phyloP scores from a whole-genome alignment of 2,888 invertebrate species.

The Lasioglossum calceatum region DNA sequence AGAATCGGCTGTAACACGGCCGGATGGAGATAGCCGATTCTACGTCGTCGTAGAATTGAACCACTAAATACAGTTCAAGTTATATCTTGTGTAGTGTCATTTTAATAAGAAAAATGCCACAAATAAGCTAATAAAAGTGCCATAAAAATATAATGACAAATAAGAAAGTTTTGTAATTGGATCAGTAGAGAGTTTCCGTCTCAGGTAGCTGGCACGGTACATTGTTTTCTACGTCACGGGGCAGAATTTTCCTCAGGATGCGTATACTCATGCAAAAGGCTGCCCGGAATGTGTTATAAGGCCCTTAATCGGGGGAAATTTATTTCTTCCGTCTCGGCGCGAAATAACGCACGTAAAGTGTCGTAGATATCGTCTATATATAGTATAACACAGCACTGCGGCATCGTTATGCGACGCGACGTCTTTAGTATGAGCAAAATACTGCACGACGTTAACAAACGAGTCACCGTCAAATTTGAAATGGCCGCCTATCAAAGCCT shows the following conservation, averaged over 20 bases:
- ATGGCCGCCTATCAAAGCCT: background rate
- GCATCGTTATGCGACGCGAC: conserved; percentile 27
- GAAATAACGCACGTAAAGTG: conserved; percentile 38
- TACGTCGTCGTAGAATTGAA: too few species aligned
- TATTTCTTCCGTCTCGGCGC: conserved; percentile 47
- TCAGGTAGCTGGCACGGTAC: background rate
- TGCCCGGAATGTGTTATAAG: conserved; percentile 44
- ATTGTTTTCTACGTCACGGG: conserved; percentile 32
- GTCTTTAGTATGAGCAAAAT: conserved; percentile 6
- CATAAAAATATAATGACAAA: too few species aligned
- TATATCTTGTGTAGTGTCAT: too few species aligned
- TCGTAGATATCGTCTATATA: conserved; percentile 27
- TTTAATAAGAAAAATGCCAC: too few species aligned
- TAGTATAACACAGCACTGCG: conserved; percentile 18
- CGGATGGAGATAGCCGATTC: too few species aligned
- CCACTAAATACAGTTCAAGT: too few species aligned
- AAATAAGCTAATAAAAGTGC: too few species aligned
- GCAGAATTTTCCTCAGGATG: conserved; percentile 43
- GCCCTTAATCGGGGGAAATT: conserved; percentile 55
- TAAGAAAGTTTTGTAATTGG: too few species aligned
- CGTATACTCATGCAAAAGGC: conserved; percentile 34
- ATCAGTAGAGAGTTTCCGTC: background rate
- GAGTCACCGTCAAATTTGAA: background rate
- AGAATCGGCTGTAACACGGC: too few species aligned
- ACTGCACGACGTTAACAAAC: background rate